phyloP scores from a whole-genome alignment of 2,888 invertebrate species.

The Eupsilia transversa region DNA sequence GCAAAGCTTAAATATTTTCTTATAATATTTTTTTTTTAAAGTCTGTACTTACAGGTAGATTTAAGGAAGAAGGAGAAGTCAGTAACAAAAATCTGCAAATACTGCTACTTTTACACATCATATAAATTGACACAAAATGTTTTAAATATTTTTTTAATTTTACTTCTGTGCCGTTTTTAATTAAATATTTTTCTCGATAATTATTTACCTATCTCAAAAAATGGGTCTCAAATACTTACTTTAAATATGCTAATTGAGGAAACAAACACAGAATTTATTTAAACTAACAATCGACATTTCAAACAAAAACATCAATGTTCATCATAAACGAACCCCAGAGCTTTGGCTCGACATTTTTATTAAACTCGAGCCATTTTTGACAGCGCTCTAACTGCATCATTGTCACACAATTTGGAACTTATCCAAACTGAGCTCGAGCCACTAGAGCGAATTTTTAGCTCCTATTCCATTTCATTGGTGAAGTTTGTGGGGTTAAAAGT shows the following conservation, averaged over 20 bases:
- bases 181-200: background rate
- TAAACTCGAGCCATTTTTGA: slow-evolving; percentile 73
- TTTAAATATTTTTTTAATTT: background rate
- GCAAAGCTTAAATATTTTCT: no score
- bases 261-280: background rate
- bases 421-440: slow-evolving; percentile 68
- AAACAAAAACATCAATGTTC: slow-evolving; percentile 45
- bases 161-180: background rate
- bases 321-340: slow-evolving; percentile 51
- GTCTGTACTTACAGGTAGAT: background rate
- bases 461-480: slow-evolving; percentile 59
- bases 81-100: background rate
- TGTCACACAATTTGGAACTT: slow-evolving; percentile 79
- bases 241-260: background rate
- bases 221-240: background rate
- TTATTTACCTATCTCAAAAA: background rate
- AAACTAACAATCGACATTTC: slow-evolving; percentile 25
- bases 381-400: slow-evolving; percentile 78
- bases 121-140: background rate
- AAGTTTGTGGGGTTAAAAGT: slow-evolving; percentile 53
- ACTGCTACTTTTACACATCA: background rate
- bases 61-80: background rate
- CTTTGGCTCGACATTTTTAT: slow-evolving; percentile 67
- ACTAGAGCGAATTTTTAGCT: slow-evolving; percentile 66
- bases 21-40: background rate